These are phyloP conservation scores for Arge pagana DNA, from an alignment of 2,888 invertebrate species.

Conservation along the genomic window DNA sequence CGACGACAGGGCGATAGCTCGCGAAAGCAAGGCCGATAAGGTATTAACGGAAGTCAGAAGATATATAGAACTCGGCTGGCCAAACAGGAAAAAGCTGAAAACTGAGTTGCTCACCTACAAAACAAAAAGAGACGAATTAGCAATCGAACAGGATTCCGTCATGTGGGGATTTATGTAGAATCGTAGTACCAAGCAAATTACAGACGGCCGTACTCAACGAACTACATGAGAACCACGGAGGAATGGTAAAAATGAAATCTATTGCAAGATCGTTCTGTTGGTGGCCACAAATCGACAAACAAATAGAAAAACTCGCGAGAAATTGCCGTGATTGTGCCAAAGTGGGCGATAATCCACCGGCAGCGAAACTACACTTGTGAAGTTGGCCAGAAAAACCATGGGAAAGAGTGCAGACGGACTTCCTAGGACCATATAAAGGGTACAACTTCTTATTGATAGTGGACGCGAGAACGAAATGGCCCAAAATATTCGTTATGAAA, in stretches of 20 bases:
- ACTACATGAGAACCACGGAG: background rate
- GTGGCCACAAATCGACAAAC: conserved; percentile 10
- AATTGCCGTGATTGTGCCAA: conserved; percentile 10
- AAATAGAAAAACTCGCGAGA: conserved; percentile 16
- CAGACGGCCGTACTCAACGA: background rate
- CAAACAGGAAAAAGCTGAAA: background rate
- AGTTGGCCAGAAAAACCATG: conserved; percentile 22
- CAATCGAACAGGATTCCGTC: conserved; percentile 3
- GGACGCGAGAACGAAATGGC: conserved; percentile 29
- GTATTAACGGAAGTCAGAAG: background rate
- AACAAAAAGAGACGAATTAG: background rate
- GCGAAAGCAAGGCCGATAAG: background rate
- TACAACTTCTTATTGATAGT: conserved; percentile 24
- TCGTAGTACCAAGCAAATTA: background rate
- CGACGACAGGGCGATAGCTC: background rate
- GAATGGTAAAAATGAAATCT: conserved; percentile 3
- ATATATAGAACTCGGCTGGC: background rate
- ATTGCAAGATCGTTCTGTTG: conserved; percentile 4
- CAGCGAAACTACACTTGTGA: conserved; percentile 20
- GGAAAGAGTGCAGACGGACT: conserved; percentile 26
- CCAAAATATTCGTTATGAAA: conserved; percentile 10
- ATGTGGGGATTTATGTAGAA: background rate
- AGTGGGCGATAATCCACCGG: conserved; percentile 6
- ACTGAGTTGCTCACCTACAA: background rate
- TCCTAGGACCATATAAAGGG: conserved; percentile 25